A percentile compares a stretch with the other conserved stretches of the same genome.
These are phyloP conservation scores for Aphelocoma californica DNA, from an alignment of 2,797 vertebrate genomes.

Conservation along the genomic window DNA sequence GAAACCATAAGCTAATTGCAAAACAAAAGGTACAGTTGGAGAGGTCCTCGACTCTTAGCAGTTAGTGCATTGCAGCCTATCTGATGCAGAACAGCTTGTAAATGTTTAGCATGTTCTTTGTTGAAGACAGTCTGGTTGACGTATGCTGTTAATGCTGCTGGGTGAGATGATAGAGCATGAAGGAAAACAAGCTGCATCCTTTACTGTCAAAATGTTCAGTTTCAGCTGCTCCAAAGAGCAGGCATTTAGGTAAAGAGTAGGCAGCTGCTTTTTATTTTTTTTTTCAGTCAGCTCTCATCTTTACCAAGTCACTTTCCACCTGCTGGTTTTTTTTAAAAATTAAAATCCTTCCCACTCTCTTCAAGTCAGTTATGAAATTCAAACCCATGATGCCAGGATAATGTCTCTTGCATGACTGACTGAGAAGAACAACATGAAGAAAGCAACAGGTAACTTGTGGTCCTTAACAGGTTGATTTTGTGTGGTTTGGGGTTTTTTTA, in stretches of 20 bases:
- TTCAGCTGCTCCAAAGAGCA: neutral
- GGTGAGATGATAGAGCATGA: neutral
- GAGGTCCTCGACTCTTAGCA: slow-evolving; percentile 49
- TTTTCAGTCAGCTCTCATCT: neutral
- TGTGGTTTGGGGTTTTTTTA: neutral
- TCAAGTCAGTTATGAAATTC: neutral
- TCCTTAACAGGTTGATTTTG: neutral
- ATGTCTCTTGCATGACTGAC: neutral
- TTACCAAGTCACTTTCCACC: neutral
- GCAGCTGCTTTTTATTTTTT: neutral
- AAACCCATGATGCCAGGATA: neutral
- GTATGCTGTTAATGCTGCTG: neutral
- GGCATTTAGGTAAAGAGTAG: slow-evolving; percentile 8
- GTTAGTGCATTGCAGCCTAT: neutral
- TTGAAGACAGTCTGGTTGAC: neutral
- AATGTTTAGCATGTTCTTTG: neutral
- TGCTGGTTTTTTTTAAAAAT: neutral
- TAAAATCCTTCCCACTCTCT: slow-evolving; percentile 25
- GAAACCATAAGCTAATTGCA: slow-evolving; percentile 62
- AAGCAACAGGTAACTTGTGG: neutral
- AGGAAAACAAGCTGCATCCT: neutral
- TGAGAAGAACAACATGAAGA: neutral
- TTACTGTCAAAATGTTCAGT: neutral
- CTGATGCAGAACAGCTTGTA: neutral
- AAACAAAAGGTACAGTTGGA: slow-evolving; percentile 42